These are phyloP conservation scores for Plecotus auritus DNA, from an alignment of 2,113 vertebrate genomes.

Conservation along the genomic window DNA sequence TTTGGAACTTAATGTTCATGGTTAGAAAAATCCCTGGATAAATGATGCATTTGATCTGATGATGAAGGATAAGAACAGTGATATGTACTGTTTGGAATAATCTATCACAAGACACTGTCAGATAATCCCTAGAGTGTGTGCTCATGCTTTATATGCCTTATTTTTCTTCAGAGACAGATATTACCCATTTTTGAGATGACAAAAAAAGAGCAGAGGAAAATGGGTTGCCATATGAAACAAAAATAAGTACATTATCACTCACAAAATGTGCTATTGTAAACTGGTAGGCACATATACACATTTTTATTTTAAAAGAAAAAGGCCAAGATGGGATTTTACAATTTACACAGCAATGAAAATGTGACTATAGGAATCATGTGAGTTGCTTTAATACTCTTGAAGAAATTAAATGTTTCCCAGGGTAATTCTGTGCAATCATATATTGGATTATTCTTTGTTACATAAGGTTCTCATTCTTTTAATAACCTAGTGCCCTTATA, in stretches of 20 bases:
- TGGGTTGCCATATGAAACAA: not conserved
- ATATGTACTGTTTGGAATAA: constrained; percentile 30
- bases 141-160: constrained; percentile 3
- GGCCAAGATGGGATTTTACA: not conserved
- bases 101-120: constrained; percentile 15
- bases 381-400: not conserved
- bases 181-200: constrained; percentile 34
- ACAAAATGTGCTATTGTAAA: not conserved
- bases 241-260: not conserved
- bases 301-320: constrained; percentile 41
- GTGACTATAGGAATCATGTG: not conserved
- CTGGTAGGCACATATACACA: not conserved
- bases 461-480: not conserved
- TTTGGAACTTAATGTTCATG: constrained; percentile 25
- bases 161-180: constrained; percentile 47
- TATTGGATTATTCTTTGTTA: not conserved
- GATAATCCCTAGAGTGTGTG: not conserved
- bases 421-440: not conserved
- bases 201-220: constrained; percentile 20
- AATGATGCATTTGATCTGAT: constrained; percentile 45
- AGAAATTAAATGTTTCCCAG: not conserved
- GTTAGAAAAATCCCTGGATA: constrained; percentile 4
- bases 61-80: constrained; percentile 37
- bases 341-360: not conserved
- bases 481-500: not conserved